Conservation (phyloP, 1,140 invertebrate species). For the Myzus persicae region DNA sequence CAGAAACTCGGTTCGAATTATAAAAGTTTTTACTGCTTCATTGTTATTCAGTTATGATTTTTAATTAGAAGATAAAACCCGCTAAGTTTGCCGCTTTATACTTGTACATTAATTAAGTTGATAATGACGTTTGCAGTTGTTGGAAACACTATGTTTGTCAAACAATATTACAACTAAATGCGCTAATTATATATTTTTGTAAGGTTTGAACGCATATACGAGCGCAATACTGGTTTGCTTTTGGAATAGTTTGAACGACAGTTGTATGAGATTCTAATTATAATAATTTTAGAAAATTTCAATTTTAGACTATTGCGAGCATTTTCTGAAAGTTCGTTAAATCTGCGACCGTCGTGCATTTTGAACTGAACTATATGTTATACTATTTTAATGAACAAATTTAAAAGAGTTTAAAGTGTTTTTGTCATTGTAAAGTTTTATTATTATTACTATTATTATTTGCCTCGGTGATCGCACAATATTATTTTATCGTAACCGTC, state of each 20-base stretch:
- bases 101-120: slow-evolving; percentile 39
- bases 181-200: slow-evolving; percentile 26
- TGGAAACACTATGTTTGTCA: slow-evolving; percentile 44
- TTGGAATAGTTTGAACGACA: not conserved
- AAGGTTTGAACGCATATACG: not conserved
- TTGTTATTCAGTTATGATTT: slow-evolving; percentile 39
- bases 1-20: not conserved
- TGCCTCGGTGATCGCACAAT: not conserved
- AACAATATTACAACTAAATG: slow-evolving; percentile 32
- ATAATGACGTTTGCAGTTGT: slow-evolving; percentile 32
- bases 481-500: not conserved
- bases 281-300: slow-evolving; percentile 3
- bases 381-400: slow-evolving; percentile 7
- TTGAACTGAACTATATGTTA: not conserved
- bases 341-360: not conserved
- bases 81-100: not conserved
- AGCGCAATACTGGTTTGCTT: not conserved
- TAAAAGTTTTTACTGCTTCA: slow-evolving; percentile 37
- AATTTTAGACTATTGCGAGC: not conserved
- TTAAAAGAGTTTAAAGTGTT: not conserved
- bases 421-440: not conserved
- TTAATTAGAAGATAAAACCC: slow-evolving; percentile 44
- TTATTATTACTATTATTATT: not conserved
- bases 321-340: slow-evolving; percentile 22
- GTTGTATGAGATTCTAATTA: not conserved